Percentiles rank a stretch among this genome's conserved stretches.
phyloP scores from a whole-genome alignment of 30 jellyfish, hydroid and myxozoan genomes.

The Turritopsis rubra region DNA sequence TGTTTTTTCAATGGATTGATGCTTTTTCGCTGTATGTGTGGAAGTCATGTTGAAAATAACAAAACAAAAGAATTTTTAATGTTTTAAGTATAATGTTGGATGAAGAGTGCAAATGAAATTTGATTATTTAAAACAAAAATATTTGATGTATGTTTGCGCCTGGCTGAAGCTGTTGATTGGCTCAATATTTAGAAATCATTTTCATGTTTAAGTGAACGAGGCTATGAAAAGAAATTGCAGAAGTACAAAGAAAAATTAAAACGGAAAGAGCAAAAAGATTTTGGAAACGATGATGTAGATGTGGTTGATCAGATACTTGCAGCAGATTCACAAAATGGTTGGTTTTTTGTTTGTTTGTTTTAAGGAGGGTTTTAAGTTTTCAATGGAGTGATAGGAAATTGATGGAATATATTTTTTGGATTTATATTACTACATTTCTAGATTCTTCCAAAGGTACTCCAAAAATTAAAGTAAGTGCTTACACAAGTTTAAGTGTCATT shows the following conservation, averaged over 20 bases:
- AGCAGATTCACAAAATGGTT: background rate
- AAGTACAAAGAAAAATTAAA: slow-evolving; percentile 27
- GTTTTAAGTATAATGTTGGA: too few species aligned
- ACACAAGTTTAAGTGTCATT: background rate
- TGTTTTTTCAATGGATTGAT: too few species aligned
- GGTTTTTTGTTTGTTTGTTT: background rate
- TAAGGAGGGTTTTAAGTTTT: too few species aligned
- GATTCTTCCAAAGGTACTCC: background rate
- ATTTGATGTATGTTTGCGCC: too few species aligned
- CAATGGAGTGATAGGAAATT: too few species aligned
- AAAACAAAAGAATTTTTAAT: too few species aligned
- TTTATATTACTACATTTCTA: background rate
- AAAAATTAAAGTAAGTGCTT: background rate
- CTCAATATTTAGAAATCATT: background rate
- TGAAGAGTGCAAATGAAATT: too few species aligned
- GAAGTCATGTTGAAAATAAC: too few species aligned
- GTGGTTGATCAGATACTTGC: background rate
- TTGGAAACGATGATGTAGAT: slow-evolving; percentile 3
- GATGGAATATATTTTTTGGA: too few species aligned
- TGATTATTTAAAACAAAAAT: too few species aligned
- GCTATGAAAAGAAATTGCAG: slow-evolving; percentile 19
- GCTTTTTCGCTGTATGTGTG: too few species aligned
- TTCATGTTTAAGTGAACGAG: slow-evolving; percentile 21
- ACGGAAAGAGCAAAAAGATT: background rate
- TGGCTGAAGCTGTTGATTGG: too few species aligned